Evolutionary conservation across 2,797 vertebrate genomes (phyloP), one percentile per base, ranked within the genome.

Genomic region (Enteromius paludinosus): DNA sequence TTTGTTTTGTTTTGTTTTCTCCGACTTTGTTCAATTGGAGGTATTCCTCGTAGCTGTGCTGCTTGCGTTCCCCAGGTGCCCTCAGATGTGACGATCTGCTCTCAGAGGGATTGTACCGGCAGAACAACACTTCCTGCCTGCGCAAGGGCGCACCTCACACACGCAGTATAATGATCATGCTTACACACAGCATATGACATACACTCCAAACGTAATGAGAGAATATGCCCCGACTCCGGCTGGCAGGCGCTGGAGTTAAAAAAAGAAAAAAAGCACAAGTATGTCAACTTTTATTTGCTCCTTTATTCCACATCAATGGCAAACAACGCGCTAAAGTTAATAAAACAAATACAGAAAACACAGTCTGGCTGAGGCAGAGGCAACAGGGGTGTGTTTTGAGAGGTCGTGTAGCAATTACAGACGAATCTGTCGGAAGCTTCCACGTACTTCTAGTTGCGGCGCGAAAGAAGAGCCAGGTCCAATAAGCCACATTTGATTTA

Each of bases 21-120:
- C 89, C 91, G 93, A 94, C 92, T 92, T 93, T 94, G 93, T 93
- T 92, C 89, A 88, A 90, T 92, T 93, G 88, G 90, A 93, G 92
- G 91, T 91, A 87, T 91, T 93, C 92, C 92, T 93, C 91, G 93
- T 93, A 84, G 93, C 92, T 92, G 91, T 88, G 83, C 73, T 89
- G 87, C 91, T 88, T 88, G 74, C 88, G 89, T 90, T 95, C 94
- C 95, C 94, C 89, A 94, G 94, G 94, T 94, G 87, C 92, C 89
- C 92, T 82, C 90, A 95, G 93, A 95, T 95, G 93, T 95, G 89
- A 94, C 88, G 89, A 90, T 89, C 88, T 89, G 83, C 91, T 94
- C 95, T 95, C 95, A 66, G 91, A 92, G 94, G 95, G 93, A 92
- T 94, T 94, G 94, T 94, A 92, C 92, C 92, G 91, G 91, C 93